Percentiles rank a stretch among this genome's conserved stretches.
Evolutionary conservation across 2,888 invertebrate genomes (phyloP).

Genomic region (Helicoverpa assulta): DNA sequence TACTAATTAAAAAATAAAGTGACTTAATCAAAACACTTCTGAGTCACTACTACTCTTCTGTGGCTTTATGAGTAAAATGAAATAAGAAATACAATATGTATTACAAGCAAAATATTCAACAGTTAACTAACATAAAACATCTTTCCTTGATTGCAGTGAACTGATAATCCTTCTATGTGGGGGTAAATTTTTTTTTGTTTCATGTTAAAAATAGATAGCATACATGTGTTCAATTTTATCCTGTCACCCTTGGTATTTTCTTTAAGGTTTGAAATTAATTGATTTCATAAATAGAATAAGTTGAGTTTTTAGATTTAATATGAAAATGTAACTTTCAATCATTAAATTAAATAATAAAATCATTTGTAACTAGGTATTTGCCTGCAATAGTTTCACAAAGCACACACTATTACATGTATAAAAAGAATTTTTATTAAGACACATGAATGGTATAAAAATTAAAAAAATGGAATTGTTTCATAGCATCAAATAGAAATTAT

Average conservation of each 20-base stretch:
- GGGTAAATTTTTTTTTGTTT: conserved; percentile 20
- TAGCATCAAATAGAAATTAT: neutral
- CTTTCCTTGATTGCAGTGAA: conserved; percentile 4
- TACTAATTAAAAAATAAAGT: too few relatives aligned
- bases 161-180: conserved; percentile 23
- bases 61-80: neutral
- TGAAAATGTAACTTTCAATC: too few relatives aligned
- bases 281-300: neutral
- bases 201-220: conserved; percentile 17
- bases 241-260: neutral
- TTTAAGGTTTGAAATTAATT: neutral
- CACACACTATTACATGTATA: neutral
- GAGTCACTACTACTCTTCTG: neutral
- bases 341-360: too few relatives aligned
- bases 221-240: conserved; percentile 5
- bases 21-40: too few relatives aligned
- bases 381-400: neutral
- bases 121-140: neutral
- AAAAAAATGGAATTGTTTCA: neutral
- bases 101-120: neutral
- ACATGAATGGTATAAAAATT: neutral
- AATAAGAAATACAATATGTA: neutral
- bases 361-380: too few relatives aligned
- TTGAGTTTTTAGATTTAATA: neutral
- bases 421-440: neutral